Evolutionary conservation across 2,113 vertebrate species (phyloP), one percentile per base, ranked within the genome.

Genomic region (Pterocles gutturalis): DNA sequence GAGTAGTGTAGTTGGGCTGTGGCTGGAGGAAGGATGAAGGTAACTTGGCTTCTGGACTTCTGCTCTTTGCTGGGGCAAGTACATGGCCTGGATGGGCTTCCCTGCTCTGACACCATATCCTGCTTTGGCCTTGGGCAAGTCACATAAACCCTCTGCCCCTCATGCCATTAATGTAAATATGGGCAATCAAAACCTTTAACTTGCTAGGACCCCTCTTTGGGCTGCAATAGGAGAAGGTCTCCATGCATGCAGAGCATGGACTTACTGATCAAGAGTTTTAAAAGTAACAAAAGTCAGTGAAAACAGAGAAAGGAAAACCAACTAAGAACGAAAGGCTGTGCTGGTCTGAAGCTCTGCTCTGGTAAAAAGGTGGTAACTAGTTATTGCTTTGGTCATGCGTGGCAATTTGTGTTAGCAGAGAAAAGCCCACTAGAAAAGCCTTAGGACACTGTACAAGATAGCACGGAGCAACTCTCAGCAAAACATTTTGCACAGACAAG

Each of bases 401-500:
- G n/a, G 38, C 21, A 53, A 31, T 55, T 75, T 34, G 11, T 26
- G 17, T 61, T 20, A 65, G 29, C 55, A 81, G 82, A 73, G 46
- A 70, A 62, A 87, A 71, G 29, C 54, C 29, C 45, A 48, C 24
- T 29, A 9, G 31, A 38, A 76, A 69, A 78, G n/a, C 36, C 33
- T 82, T 65, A 79, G 0, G 0, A 92, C 80, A 82, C 36, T 53
- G 73, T 54, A 51, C 2, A 2, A 93, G 72, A 60, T 49, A 92
- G 54, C 70, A 83, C 2, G 1, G 49, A 88, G 61, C 80, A 89
- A 66, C 13, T 60, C 77, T 83, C 65, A 84, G 87, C 91, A 84
- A 89, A 96, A 57, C 65, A 0, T 67, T 96, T 86, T 34, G 77
- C 77, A 92, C 83, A 84, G 64, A 97, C 89, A 96, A 24, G 17